phyloP scores from a whole-genome alignment of 2,888 invertebrate genomes.

The Tholera decimalis region DNA sequence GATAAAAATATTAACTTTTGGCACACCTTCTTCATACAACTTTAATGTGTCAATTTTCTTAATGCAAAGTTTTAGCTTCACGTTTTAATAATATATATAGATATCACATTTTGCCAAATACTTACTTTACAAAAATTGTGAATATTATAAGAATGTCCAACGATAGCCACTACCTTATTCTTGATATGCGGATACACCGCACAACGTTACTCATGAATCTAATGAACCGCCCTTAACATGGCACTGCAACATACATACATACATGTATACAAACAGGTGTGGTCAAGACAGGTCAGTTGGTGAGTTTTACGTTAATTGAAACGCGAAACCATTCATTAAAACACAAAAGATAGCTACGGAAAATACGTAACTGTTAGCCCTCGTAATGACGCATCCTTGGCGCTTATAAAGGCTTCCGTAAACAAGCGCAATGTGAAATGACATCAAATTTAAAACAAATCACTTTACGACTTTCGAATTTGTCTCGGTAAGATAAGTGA shows the following conservation, averaged over 20 bases:
- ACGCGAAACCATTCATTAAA: constrained; percentile 67
- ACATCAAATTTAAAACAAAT: background rate
- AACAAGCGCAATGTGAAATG: background rate
- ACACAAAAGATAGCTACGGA: constrained; percentile 47
- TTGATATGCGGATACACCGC: background rate
- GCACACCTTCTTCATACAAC: too few relatives aligned
- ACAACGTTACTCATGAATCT: background rate
- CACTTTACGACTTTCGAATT: background rate
- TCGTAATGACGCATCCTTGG: constrained; percentile 16
- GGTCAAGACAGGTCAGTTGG: constrained; percentile 7
- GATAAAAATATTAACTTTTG: too few relatives aligned
- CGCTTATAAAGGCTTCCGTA: background rate
- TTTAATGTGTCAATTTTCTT: too few relatives aligned
- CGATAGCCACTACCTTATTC: background rate
- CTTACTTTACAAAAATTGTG: background rate
- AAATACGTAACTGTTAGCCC: background rate
- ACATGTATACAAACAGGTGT: background rate
- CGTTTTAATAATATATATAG: too few relatives aligned
- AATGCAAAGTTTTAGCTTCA: too few relatives aligned
- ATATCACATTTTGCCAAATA: background rate
- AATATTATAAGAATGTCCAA: background rate
- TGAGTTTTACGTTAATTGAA: constrained; percentile 72
- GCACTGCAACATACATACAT: background rate
- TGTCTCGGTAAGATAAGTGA: background rate
- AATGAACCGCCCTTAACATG: constrained; percentile 24